A percentile compares a stretch with the other conserved stretches of the same genome.
Evolutionary conservation across 2,113 vertebrate species (phyloP).

Genomic region (Lonchura striata): DNA sequence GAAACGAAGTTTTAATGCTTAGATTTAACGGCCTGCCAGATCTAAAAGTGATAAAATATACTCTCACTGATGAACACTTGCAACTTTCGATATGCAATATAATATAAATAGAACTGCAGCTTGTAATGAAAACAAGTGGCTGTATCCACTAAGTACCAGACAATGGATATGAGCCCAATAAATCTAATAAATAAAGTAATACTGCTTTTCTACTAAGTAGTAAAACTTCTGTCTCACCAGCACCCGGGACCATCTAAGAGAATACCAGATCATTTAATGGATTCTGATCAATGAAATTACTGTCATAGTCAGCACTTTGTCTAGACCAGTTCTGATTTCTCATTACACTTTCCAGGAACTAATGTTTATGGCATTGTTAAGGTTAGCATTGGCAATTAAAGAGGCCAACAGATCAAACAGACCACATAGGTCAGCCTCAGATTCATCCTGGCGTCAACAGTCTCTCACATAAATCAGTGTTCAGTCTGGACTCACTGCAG

Average conservation of each 20-base stretch:
- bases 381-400: not conserved
- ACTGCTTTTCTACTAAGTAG: not conserved
- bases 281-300: not conserved
- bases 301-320: not conserved
- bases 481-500: not conserved
- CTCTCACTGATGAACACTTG: not conserved
- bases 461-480: not conserved
- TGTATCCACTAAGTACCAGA: not conserved
- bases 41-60: not conserved
- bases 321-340: not conserved
- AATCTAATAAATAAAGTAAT: not conserved
- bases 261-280: not conserved
- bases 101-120: not conserved
- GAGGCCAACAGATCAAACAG: not conserved
- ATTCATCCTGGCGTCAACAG: not conserved
- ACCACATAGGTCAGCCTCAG: not conserved
- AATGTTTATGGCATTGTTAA: not conserved
- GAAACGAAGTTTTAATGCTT: not conserved
- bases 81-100: not conserved
- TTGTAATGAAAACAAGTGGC: not conserved
- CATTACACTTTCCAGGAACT: slow-evolving; percentile 23
- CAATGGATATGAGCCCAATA: not conserved
- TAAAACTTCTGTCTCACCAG: not conserved
- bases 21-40: not conserved
- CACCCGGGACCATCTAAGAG: not conserved